phyloP scores from a whole-genome alignment of 2,888 invertebrate species.

The Zhuqinia jingwanae region DNA sequence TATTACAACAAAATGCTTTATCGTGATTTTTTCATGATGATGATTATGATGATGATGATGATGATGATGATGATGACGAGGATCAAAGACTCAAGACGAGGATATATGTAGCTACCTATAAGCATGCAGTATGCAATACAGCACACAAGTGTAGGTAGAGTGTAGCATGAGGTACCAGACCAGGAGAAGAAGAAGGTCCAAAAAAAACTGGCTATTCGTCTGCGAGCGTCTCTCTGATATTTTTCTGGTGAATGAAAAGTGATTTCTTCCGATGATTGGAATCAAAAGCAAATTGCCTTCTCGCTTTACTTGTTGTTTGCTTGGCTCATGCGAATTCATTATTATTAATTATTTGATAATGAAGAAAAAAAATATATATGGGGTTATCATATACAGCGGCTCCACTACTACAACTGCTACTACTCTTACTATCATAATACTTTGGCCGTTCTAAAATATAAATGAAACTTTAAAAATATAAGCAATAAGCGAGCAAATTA shows the following conservation, averaged over 20 bases:
- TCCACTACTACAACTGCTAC: no score
- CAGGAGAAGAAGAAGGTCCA: background rate
- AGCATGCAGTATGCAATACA: no score
- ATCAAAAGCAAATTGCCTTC: constrained; percentile 5
- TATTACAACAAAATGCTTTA: constrained; percentile 46
- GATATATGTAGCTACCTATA: no score
- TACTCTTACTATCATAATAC: no score
- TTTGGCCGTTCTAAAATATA: background rate
- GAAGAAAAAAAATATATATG: constrained; percentile 10
- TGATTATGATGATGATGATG: constrained; percentile 28
- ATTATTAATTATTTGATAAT: constrained; percentile 32
- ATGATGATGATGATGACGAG: constrained; percentile 7
- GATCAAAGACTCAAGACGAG: constrained; percentile 16
- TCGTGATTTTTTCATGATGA: constrained; percentile 25
- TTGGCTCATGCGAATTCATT: constrained; percentile 26
- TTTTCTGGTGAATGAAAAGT: no score
- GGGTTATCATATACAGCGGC: background rate
- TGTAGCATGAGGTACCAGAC: background rate
- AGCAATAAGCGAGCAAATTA: no score
- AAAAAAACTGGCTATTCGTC: background rate
- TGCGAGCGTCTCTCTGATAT: background rate
- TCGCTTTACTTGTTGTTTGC: background rate
- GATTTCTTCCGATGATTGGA: constrained; percentile 4
- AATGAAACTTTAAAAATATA: no score
- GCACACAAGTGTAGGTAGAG: no score